phyloP scores from a whole-genome alignment of 2,113 vertebrate genomes.

The Trogon surrucura region DNA sequence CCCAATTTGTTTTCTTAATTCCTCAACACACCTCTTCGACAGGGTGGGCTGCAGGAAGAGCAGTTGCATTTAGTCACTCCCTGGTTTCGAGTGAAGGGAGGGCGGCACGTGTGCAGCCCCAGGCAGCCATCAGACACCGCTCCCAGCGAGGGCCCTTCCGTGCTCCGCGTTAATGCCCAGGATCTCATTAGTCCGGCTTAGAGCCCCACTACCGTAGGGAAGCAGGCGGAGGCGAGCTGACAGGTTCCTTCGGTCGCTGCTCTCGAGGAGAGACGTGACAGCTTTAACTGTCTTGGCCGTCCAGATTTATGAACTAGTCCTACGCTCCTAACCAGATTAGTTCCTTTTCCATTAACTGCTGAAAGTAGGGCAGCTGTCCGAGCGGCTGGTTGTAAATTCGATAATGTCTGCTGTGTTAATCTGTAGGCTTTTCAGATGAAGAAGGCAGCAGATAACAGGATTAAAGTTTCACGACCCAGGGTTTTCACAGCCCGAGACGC shows the following conservation, averaged over 20 bases:
- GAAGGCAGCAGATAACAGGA: constrained; percentile 86
- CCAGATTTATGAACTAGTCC: constrained; percentile 80
- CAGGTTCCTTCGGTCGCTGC: constrained; percentile 71
- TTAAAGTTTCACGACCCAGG: constrained; percentile 76
- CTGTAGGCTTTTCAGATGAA: constrained; percentile 77
- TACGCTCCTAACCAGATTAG: constrained; percentile 87
- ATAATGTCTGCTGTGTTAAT: constrained; percentile 85
- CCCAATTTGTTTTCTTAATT: neutral
- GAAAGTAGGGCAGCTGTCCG: constrained; percentile 92
- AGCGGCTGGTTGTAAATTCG: constrained; percentile 85
- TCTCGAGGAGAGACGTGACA: constrained; percentile 74
- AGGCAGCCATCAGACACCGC: neutral
- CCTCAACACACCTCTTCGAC: neutral
- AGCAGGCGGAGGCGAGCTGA: constrained; percentile 69
- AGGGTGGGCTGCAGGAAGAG: neutral
- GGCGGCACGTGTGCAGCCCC: neutral
- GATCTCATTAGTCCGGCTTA: constrained; percentile 79
- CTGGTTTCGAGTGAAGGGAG: neutral
- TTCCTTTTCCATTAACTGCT: constrained; percentile 80
- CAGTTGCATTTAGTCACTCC: neutral
- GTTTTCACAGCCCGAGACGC: constrained; percentile 70
- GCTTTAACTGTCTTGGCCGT: constrained; percentile 74
- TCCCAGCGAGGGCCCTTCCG: neutral
- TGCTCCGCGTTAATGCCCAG: neutral
- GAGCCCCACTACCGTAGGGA: constrained; percentile 69